These are phyloP conservation scores for Henricia sp. DNA, from an alignment of 53 echinoderm and acorn worm species.

Conservation along the genomic window DNA sequence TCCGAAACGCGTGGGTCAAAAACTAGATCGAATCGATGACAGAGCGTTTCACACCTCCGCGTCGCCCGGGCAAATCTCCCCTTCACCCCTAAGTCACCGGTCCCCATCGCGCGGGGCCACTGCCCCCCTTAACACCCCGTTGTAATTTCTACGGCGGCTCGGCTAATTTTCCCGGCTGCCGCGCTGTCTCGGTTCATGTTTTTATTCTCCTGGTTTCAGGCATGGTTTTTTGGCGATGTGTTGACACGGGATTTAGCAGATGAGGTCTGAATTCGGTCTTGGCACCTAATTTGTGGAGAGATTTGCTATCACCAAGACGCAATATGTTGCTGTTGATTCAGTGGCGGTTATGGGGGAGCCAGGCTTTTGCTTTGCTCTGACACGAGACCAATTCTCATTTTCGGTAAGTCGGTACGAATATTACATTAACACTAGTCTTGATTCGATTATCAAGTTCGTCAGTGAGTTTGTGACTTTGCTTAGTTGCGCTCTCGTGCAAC, in stretches of 20 bases:
- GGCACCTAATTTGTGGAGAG: constrained; percentile 35
- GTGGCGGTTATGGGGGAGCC: constrained; percentile 28
- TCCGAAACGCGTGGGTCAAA: constrained; percentile 41
- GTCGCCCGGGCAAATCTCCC: constrained; percentile 16
- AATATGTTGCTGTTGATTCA: constrained; percentile 34
- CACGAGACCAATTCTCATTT: neutral
- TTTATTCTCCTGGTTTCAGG: constrained; percentile 16
- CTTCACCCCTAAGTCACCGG: constrained; percentile 12
- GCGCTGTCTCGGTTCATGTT: constrained; percentile 32
- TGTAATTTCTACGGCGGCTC: constrained; percentile 47
- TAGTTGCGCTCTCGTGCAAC: too few species aligned
- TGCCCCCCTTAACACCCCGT: constrained; percentile 33
- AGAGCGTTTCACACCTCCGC: constrained; percentile 39
- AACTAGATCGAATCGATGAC: constrained; percentile 42
- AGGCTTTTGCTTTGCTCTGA: constrained; percentile 1
- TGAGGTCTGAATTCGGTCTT: constrained; percentile 19
- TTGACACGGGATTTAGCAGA: constrained; percentile 43
- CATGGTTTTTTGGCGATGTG: too few species aligned
- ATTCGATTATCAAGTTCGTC: too few species aligned
- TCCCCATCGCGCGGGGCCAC: constrained; percentile 24
- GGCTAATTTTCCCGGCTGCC: constrained; percentile 41
- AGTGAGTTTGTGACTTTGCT: too few species aligned
- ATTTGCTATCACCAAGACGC: neutral
- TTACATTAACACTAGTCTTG: too few species aligned
- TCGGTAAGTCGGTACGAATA: neutral